A percentile compares a stretch with the other conserved stretches of the same genome.
Evolutionary conservation across 2,797 vertebrate genomes (phyloP).

Genomic region (Setipinna tenuifilis): DNA sequence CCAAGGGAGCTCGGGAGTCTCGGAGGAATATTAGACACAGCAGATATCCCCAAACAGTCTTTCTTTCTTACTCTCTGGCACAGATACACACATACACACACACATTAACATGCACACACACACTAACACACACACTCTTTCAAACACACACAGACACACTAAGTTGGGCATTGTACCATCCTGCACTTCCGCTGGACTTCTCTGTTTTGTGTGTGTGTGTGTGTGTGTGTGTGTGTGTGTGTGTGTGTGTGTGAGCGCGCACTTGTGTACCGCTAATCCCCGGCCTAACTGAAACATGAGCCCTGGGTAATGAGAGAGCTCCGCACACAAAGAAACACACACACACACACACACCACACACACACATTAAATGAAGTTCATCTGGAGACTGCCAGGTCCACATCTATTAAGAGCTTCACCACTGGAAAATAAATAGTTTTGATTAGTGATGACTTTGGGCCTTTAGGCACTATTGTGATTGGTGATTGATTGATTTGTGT

Average conservation of each 20-base stretch:
- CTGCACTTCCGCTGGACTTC: not conserved
- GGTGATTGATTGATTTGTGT: not conserved
- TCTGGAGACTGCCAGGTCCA: conserved; percentile 43
- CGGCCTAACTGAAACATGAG: conserved; percentile 70
- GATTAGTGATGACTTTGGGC: not conserved
- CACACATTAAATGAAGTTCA: conserved; percentile 28
- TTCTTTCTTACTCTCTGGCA: too few relatives aligned
- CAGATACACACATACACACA: too few relatives aligned
- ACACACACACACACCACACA: conserved; percentile 37
- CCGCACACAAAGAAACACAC: conserved; percentile 24
- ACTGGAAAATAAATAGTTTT: not conserved
- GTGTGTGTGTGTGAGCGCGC: too few relatives aligned
- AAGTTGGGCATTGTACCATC: not conserved
- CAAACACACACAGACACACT: not conserved
- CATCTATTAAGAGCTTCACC: not conserved
- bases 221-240: conserved; percentile 45
- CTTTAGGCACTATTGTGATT: conserved; percentile 2
- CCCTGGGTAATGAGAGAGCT: conserved; percentile 67
- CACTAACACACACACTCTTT: too few relatives aligned
- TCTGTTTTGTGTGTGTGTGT: not conserved
- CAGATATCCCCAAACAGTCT: too few relatives aligned
- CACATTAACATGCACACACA: too few relatives aligned
- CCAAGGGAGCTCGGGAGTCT: too few relatives aligned
- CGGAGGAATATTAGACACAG: too few relatives aligned
- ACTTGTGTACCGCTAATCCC: conserved; percentile 66